A percentile compares a stretch with the other conserved stretches of the same genome.
Conservation (phyloP, 2,113 vertebrate species). For the Hippocampus comes region DNA sequence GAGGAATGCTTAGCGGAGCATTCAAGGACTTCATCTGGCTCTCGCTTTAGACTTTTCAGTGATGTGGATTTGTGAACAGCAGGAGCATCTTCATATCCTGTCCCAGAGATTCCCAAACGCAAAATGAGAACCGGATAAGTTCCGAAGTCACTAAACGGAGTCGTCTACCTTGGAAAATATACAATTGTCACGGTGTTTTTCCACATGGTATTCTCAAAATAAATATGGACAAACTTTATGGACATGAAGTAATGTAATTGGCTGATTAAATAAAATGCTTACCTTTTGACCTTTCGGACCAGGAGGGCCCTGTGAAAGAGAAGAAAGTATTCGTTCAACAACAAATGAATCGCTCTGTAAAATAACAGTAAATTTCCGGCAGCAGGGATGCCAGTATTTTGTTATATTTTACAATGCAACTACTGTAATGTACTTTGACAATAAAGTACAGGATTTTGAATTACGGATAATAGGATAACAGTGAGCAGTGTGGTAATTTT, state of each 20-base stretch:
- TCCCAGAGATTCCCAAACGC: slow-evolving; percentile 20
- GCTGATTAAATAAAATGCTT: slow-evolving; percentile 55
- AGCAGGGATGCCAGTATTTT: too few species aligned
- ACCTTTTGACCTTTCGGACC: slow-evolving; percentile 97
- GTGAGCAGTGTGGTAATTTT: too few species aligned
- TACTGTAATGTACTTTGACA: too few species aligned
- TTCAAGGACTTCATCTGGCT: slow-evolving; percentile 40
- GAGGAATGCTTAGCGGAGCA: slow-evolving; percentile 48
- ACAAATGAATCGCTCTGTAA: too few species aligned
- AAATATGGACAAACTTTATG: neutral
- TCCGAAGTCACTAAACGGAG: neutral
- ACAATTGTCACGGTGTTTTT: neutral
- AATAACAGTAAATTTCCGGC: too few species aligned
- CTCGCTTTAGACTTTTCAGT: slow-evolving; percentile 35
- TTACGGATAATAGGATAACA: too few species aligned
- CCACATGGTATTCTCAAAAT: neutral
- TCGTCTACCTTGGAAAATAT: neutral
- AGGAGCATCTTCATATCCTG: slow-evolving; percentile 39
- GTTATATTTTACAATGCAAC: too few species aligned
- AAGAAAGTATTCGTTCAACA: neutral
- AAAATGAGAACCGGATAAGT: slow-evolving; percentile 16
- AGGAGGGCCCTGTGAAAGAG: slow-evolving; percentile 80
- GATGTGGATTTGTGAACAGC: slow-evolving; percentile 43
- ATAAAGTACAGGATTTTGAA: too few species aligned
- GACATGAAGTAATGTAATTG: neutral